These are phyloP conservation scores for Bellardia pandia DNA, from an alignment of 2,888 invertebrate genomes.

Conservation along the genomic window DNA sequence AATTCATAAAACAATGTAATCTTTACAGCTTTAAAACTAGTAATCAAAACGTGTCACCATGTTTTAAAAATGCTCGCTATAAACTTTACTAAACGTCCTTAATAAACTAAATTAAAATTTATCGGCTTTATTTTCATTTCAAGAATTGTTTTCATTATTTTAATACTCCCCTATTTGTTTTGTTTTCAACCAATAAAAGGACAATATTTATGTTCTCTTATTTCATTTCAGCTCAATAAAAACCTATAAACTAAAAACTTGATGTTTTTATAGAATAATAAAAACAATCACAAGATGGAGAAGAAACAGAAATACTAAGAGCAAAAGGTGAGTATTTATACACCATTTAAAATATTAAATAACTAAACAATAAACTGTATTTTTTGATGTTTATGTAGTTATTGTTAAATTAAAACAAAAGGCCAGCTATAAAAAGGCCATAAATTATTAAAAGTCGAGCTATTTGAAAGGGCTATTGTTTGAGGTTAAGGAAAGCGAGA, in stretches of 20 bases:
- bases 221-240: conserved; percentile 1
- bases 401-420: conserved; percentile 28
- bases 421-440: conserved; percentile 50
- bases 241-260: conserved; percentile 37
- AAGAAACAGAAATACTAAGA: conserved; percentile 7
- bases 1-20: too few relatives aligned
- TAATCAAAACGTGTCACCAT: too few relatives aligned
- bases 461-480: conserved; percentile 50
- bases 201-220: conserved; percentile 60
- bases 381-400: conserved; percentile 1
- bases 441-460: conserved; percentile 66
- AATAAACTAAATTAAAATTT: neutral
- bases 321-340: conserved; percentile 69
- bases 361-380: conserved; percentile 56
- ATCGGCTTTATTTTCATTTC: conserved; percentile 3
- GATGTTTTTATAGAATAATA: conserved; percentile 48
- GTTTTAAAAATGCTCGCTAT: too few relatives aligned
- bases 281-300: conserved; percentile 27
- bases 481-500: conserved; percentile 7
- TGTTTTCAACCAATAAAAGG: conserved; percentile 48
- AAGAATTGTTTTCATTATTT: conserved; percentile 11
- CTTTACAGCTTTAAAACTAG: too few relatives aligned
- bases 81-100: too few relatives aligned
- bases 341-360: conserved; percentile 62
- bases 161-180: neutral